Conservation (phyloP, 2,113 vertebrate genomes). For the Indicator indicator region DNA sequence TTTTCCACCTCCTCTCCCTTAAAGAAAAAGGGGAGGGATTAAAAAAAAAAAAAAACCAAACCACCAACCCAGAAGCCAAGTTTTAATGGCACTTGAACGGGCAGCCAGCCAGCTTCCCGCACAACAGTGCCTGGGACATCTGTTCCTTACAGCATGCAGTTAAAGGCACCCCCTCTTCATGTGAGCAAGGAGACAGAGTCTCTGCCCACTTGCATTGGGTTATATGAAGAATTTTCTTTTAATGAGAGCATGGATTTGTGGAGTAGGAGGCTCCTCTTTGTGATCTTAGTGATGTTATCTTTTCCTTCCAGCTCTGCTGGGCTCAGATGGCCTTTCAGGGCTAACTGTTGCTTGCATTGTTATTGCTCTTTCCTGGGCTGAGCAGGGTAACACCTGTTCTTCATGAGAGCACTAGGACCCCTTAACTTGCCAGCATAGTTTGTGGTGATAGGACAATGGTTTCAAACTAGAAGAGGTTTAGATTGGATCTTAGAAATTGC, state of each 20-base stretch:
- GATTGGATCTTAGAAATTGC: no score
- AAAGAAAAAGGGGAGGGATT: not conserved
- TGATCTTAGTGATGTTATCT: not conserved
- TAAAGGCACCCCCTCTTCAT: not conserved
- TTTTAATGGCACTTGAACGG: constrained; percentile 49
- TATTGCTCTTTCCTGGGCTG: not conserved
- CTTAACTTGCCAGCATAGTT: not conserved
- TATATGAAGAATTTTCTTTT: not conserved
- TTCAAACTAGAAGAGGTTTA: no score
- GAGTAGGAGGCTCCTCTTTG: not conserved
- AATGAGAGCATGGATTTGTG: not conserved
- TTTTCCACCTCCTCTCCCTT: constrained; percentile 29
- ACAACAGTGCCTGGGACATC: constrained; percentile 26
- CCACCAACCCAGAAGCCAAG: not conserved
- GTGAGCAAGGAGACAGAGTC: not conserved
- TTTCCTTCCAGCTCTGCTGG: not conserved
- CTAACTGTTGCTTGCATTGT: not conserved
- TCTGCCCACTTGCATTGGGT: not conserved
- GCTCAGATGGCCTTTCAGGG: not conserved
- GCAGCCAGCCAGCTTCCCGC: constrained; percentile 21
- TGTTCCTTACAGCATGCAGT: constrained; percentile 24
- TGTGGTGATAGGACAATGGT: no score
- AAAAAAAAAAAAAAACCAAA: no score
- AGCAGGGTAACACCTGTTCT: not conserved
- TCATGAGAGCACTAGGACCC: not conserved